Evolutionary conservation across 1,140 invertebrate genomes (phyloP).

Genomic region (Macrocentrus cingulum): DNA sequence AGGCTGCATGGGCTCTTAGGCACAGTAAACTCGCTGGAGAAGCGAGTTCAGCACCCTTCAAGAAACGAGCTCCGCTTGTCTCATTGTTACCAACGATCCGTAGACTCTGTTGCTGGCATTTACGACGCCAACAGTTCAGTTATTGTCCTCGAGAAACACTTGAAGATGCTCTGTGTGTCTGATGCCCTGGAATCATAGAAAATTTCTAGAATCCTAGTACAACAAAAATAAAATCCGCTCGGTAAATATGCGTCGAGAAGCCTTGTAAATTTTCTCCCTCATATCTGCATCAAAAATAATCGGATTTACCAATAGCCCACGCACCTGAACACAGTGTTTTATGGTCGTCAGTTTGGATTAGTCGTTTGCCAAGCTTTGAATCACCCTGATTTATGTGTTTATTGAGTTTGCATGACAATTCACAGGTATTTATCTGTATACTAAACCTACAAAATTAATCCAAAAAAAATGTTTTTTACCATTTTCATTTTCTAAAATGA

Average conservation of each 20-base stretch:
- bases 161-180: too few relatives aligned
- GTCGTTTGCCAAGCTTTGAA: neutral
- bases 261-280: too few relatives aligned
- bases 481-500: too few relatives aligned
- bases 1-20: conserved; percentile 52
- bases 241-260: neutral
- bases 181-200: too few relatives aligned
- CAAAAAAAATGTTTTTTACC: too few relatives aligned
- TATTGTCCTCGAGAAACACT: too few relatives aligned
- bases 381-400: neutral
- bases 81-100: conserved; percentile 49
- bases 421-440: too few relatives aligned
- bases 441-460: too few relatives aligned
- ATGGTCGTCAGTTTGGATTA: neutral
- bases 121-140: conserved; percentile 52
- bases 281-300: neutral
- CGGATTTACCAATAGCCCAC: neutral
- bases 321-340: conserved; percentile 1
- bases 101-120: conserved; percentile 49
- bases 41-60: conserved; percentile 4
- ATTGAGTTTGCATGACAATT: neutral
- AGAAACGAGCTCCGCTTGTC: conserved; percentile 38
- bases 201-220: too few relatives aligned
- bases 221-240: neutral
- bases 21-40: conserved; percentile 46